A percentile compares a stretch with the other conserved stretches of the same genome.
Conservation (phyloP, 2,797 vertebrate genomes). For the Benthosema pterotum region DNA sequence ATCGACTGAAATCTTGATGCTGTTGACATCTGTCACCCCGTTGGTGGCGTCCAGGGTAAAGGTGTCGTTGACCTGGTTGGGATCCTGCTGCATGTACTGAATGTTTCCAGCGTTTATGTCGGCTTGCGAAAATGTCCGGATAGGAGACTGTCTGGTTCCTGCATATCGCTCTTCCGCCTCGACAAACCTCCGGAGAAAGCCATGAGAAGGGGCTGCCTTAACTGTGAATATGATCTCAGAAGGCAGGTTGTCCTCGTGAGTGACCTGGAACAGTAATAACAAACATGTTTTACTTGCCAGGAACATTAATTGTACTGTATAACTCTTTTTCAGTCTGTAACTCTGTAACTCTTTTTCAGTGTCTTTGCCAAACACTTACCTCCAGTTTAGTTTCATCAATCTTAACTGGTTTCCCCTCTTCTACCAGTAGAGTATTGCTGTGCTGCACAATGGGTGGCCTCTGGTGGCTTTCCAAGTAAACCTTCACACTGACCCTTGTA, state of each 20-base stretch:
- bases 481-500: slow-evolving; percentile 73
- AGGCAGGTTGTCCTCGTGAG: slow-evolving; percentile 85
- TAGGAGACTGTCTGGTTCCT: slow-evolving; percentile 68
- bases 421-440: slow-evolving; percentile 82
- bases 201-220: slow-evolving; percentile 77
- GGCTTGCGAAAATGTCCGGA: slow-evolving; percentile 85
- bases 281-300: not conserved
- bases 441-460: slow-evolving; percentile 77
- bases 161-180: slow-evolving; percentile 72
- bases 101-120: slow-evolving; percentile 84
- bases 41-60: slow-evolving; percentile 84
- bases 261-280: slow-evolving; percentile 76
- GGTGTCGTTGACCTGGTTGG: slow-evolving; percentile 75
- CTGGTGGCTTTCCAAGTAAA: slow-evolving; percentile 87
- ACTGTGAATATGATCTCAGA: slow-evolving; percentile 85
- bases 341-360: not conserved
- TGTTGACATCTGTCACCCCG: slow-evolving; percentile 77
- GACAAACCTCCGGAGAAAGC: slow-evolving; percentile 81
- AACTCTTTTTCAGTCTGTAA: not conserved
- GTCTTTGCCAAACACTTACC: slow-evolving; percentile 68
- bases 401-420: slow-evolving; percentile 89
- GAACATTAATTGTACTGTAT: not conserved
- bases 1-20: slow-evolving; percentile 81
- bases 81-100: slow-evolving; percentile 84
- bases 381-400: slow-evolving; percentile 83